Percentiles rank a stretch among this genome's conserved stretches.
These are phyloP conservation scores for Xerus rutilus DNA, from an alignment of 2,797 vertebrate genomes.

Conservation along the genomic window DNA sequence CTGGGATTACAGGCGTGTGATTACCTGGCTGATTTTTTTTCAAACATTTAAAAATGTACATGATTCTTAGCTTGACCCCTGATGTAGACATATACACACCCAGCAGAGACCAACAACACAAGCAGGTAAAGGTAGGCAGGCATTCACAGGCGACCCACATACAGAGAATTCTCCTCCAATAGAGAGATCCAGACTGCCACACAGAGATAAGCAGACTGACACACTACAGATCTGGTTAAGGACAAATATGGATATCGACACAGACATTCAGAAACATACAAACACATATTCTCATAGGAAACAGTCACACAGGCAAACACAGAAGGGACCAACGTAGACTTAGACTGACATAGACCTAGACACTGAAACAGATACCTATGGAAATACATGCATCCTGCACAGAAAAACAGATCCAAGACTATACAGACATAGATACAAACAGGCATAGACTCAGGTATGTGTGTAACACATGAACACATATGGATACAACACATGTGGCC, in stretches of 20 bases:
- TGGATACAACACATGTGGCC: not conserved
- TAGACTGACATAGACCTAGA: not conserved
- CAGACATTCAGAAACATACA: not conserved
- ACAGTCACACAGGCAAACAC: not conserved
- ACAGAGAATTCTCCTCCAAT: not conserved
- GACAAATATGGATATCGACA: not conserved
- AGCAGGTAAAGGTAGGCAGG: not conserved
- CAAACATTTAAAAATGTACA: slow-evolving; percentile 57
- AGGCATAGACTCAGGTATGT: not conserved
- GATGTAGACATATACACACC: not conserved
- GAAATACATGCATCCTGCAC: not conserved
- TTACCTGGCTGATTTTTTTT: not conserved
- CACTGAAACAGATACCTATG: not conserved
- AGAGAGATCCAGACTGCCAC: not conserved
- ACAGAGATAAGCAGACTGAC: not conserved
- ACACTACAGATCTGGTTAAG: not conserved
- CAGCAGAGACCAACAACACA: not conserved
- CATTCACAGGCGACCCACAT: not conserved
- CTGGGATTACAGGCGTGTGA: no score
- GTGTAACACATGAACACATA: not conserved
- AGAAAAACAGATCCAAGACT: not conserved
- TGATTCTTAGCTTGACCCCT: slow-evolving; percentile 37
- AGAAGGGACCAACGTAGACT: slow-evolving; percentile 6
- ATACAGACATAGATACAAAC: not conserved
- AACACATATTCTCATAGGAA: not conserved